Conservation (phyloP, 2,888 invertebrate genomes). For the Anthoptus insignis region DNA sequence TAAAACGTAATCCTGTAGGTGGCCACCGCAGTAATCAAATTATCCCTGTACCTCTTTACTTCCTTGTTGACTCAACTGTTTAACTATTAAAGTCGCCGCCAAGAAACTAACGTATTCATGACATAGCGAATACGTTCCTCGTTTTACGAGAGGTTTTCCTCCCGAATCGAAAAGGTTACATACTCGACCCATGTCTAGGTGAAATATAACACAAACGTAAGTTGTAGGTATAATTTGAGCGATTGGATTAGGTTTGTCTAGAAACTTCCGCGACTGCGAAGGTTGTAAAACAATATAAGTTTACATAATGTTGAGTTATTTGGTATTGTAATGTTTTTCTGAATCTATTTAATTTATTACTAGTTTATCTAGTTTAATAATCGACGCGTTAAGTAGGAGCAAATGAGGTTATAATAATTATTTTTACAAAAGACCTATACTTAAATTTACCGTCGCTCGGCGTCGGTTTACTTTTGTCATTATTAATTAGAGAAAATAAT, state of each 20-base stretch:
- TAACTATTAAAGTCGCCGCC: conserved; percentile 79
- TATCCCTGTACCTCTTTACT: conserved; percentile 10
- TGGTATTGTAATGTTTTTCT: background rate
- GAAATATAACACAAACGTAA: conserved; percentile 72
- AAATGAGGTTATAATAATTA: no score
- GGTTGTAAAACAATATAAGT: conserved; percentile 1
- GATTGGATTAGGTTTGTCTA: conserved; percentile 58
- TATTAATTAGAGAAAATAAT: conserved; percentile 40
- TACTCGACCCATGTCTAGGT: conserved; percentile 67
- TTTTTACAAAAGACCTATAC: no score
- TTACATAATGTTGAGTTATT: background rate
- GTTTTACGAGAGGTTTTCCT: conserved; percentile 79
- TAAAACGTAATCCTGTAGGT: background rate
- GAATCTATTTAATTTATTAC: background rate
- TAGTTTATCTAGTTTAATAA: no score
- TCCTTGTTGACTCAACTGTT: conserved; percentile 65
- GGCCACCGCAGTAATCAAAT: conserved; percentile 9
- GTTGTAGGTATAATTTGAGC: conserved; percentile 68
- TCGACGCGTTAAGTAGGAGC: no score
- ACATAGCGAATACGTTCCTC: conserved; percentile 74
- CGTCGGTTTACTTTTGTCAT: no score
- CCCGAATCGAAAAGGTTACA: conserved; percentile 79
- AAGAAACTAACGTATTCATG: conserved; percentile 81
- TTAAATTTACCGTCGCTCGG: no score
- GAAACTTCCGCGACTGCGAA: conserved; percentile 18